Conservation (phyloP, 2,888 invertebrate species). For the Candidula unifasciata region DNA sequence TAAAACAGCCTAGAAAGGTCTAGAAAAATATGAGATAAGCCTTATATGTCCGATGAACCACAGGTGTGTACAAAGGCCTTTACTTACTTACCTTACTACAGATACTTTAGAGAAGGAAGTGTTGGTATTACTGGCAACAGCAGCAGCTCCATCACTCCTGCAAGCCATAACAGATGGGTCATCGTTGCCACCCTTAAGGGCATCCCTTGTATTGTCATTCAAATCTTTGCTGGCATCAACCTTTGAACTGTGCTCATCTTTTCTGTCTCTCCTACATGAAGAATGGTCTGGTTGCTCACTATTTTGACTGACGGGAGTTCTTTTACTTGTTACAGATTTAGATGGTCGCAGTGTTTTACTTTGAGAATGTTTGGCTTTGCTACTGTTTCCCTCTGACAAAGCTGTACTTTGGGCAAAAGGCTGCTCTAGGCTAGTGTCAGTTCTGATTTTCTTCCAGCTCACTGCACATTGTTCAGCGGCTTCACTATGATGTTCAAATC, state of each 20-base stretch:
- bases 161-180: not conserved
- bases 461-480: not conserved
- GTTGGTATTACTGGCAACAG: not conserved
- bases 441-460: not conserved
- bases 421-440: not conserved
- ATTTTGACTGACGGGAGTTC: not conserved
- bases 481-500: not conserved
- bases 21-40: too few species aligned
- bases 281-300: not conserved
- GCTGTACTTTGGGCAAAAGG: not conserved
- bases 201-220: not conserved
- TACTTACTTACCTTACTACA: not conserved
- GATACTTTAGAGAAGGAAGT: not conserved
- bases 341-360: not conserved
- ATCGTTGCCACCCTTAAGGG: not conserved
- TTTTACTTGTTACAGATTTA: not conserved
- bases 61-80: too few species aligned
- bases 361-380: not conserved
- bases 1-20: too few species aligned
- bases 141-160: not conserved
- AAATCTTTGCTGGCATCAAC: not conserved
- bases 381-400: not conserved
- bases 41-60: too few species aligned
- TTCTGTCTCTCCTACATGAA: not conserved
- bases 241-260: not conserved